Percentiles rank a stretch among this genome's conserved stretches.
These are phyloP conservation scores for Amaurobius ferox DNA, from an alignment of 2,888 invertebrate genomes.

Conservation along the genomic window DNA sequence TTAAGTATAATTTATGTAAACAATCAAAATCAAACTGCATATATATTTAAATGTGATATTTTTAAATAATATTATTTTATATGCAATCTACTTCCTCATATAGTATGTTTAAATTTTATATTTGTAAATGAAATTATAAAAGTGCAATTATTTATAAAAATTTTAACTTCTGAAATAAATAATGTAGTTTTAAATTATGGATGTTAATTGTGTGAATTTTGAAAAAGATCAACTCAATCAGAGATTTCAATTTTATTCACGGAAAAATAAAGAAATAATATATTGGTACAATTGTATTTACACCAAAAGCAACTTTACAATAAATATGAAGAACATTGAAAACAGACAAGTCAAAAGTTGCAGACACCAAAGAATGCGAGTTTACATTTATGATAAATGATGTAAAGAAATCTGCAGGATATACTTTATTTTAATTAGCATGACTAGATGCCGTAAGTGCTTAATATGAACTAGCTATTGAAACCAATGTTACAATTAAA, in stretches of 20 bases:
- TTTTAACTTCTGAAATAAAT: no score
- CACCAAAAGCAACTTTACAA: conserved; percentile 71
- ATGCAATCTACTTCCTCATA: no score
- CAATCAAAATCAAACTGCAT: no score
- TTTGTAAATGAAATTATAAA: no score
- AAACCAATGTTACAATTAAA: conserved; percentile 54
- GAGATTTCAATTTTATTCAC: conserved; percentile 64
- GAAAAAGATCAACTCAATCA: no score
- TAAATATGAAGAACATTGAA: conserved; percentile 69
- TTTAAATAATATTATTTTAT: no score
- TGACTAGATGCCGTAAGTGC: conserved; percentile 63
- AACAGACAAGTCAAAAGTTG: conserved; percentile 69
- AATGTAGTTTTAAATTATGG: no score
- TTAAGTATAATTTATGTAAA: no score
- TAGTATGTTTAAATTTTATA: no score
- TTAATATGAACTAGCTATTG: conserved; percentile 48
- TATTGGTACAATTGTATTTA: conserved; percentile 66
- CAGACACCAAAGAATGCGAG: conserved; percentile 52
- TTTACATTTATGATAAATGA: conserved; percentile 62
- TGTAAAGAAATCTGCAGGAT: conserved; percentile 37
- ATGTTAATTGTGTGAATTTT: no score
- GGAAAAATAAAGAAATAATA: conserved; percentile 60
- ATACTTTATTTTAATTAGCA: conserved; percentile 30
- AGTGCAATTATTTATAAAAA: no score
- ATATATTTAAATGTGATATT: no score